Evolutionary conservation across 1,140 invertebrate genomes (phyloP).

Genomic region (Chlorops oryzae): DNA sequence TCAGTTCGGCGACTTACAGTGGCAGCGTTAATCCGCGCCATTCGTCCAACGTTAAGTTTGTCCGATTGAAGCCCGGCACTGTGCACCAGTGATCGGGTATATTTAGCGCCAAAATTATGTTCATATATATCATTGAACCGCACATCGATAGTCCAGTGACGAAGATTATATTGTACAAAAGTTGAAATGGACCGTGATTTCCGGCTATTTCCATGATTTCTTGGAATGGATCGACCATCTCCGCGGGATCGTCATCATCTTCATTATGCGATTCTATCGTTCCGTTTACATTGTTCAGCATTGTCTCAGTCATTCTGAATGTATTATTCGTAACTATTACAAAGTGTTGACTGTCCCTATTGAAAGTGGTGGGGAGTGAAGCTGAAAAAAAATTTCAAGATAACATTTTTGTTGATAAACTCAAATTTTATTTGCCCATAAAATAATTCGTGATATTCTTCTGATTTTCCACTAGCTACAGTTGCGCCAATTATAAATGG

Average conservation of each 20-base stretch:
- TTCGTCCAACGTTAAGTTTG: slow-evolving; percentile 48
- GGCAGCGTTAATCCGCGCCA: slow-evolving; percentile 52
- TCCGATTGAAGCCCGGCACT: slow-evolving; percentile 48
- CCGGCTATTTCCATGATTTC: slow-evolving; percentile 50
- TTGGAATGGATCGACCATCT: slow-evolving; percentile 49
- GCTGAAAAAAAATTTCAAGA: no score
- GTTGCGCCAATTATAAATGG: no score
- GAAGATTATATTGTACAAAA: slow-evolving; percentile 48
- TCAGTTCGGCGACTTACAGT: slow-evolving; percentile 35
- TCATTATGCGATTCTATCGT: no score
- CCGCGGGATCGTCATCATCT: slow-evolving; percentile 29
- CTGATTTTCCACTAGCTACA: no score
- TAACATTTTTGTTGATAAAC: no score
- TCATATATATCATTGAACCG: slow-evolving; percentile 49
- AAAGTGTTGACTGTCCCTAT: no score
- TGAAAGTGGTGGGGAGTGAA: no score
- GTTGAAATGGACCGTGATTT: slow-evolving; percentile 52
- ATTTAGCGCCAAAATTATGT: slow-evolving; percentile 50
- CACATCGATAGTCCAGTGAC: slow-evolving; percentile 44
- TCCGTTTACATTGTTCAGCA: no score
- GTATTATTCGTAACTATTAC: no score
- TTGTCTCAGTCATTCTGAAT: no score
- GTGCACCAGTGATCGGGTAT: slow-evolving; percentile 55
- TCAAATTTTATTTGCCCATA: no score
- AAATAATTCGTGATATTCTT: no score